Percentiles rank a stretch among this genome's conserved stretches.
These are phyloP conservation scores for Nycticebus coucang DNA, from an alignment of 2,113 vertebrate species.

Conservation along the genomic window DNA sequence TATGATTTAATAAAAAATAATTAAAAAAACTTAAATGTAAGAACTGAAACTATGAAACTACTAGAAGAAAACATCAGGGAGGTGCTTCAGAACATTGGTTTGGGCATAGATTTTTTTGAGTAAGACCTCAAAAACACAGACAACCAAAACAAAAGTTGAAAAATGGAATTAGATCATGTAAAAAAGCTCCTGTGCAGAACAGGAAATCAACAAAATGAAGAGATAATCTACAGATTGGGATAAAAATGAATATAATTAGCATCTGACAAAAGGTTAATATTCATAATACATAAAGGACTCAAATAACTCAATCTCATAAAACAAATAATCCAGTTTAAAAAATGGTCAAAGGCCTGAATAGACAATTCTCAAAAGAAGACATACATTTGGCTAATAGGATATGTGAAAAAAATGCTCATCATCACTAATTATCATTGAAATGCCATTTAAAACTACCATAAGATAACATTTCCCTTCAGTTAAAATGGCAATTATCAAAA, in stretches of 20 bases:
- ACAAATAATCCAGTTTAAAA: neutral
- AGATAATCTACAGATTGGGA: neutral
- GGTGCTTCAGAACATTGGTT: neutral
- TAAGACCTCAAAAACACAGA: neutral
- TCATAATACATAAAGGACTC: neutral
- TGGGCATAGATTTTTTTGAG: neutral
- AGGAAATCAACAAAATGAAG: neutral
- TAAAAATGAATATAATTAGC: neutral
- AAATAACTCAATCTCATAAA: neutral
- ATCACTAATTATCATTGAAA: neutral
- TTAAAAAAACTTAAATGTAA: neutral
- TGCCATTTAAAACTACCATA: neutral
- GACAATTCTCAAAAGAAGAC: neutral
- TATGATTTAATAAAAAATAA: too few species aligned
- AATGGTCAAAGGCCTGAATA: neutral
- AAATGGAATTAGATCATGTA: neutral
- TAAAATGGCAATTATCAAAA: neutral
- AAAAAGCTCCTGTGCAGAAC: neutral
- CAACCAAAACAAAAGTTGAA: neutral
- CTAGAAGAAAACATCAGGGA: neutral
- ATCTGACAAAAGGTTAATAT: neutral
- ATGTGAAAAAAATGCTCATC: neutral
- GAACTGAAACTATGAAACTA: neutral
- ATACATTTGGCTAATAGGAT: neutral
- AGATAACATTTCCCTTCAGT: neutral